Conservation (phyloP, 1,140 invertebrate genomes). For the Marisa cornuarietis region DNA sequence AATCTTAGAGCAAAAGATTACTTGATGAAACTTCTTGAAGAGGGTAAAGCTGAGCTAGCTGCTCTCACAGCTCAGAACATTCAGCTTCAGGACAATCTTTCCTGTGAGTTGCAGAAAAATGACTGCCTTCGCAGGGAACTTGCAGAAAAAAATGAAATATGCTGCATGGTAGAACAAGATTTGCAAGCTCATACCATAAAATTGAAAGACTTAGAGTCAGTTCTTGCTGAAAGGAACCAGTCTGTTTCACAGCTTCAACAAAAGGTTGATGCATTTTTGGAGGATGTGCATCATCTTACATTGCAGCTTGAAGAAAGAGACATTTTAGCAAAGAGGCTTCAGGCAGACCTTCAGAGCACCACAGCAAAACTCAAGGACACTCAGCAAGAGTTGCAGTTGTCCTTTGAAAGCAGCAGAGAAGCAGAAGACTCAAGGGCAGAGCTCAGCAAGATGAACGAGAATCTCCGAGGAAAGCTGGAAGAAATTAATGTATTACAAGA, state of each 20-base stretch:
- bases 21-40: constrained; percentile 4
- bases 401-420: too few species aligned
- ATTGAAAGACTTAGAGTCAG: constrained; percentile 1
- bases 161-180: background rate
- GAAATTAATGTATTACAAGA: too few species aligned
- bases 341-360: background rate
- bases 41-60: constrained; percentile 5
- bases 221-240: background rate
- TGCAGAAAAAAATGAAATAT: constrained; percentile 15
- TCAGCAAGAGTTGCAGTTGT: background rate
- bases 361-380: background rate
- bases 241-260: background rate
- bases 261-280: background rate
- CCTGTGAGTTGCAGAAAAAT: background rate
- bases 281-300: background rate
- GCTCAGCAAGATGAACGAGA: background rate
- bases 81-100: constrained; percentile 10
- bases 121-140: constrained; percentile 1
- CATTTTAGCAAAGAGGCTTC: background rate
- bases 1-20: background rate
- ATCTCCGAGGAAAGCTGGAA: too few species aligned
- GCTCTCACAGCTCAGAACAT: background rate
- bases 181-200: background rate
- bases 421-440: constrained; percentile 6
- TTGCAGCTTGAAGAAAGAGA: background rate